A percentile compares a stretch with the other conserved stretches of the same genome.
Conservation (phyloP, 2,113 vertebrate genomes). For the Leuciscus idus region DNA sequence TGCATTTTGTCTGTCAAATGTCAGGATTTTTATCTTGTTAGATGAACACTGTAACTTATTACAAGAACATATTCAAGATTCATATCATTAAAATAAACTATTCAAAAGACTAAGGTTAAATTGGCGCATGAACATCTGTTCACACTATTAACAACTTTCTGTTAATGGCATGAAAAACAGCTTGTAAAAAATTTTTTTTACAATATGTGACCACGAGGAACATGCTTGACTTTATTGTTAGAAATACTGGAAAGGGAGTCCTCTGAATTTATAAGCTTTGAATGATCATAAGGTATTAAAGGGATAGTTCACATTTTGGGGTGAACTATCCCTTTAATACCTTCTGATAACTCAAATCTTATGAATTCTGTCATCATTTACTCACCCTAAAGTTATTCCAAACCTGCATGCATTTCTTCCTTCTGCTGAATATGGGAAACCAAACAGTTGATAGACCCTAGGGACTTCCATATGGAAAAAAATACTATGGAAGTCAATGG, state of each 20-base stretch:
- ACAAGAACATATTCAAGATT: neutral
- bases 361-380: too few relatives aligned
- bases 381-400: too few relatives aligned
- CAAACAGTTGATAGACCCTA: too few relatives aligned
- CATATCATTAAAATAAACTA: neutral
- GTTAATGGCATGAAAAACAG: neutral
- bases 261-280: neutral
- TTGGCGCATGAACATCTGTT: conserved; percentile 2
- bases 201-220: neutral
- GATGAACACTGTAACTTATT: neutral
- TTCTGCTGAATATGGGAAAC: too few relatives aligned
- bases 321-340: too few relatives aligned
- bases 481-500: too few relatives aligned
- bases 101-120: neutral
- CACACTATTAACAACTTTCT: conserved; percentile 1
- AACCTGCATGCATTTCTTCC: too few relatives aligned
- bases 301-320: too few relatives aligned
- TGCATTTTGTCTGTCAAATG: neutral
- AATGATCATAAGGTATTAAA: neutral
- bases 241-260: neutral
- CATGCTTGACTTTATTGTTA: neutral
- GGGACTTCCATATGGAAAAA: too few relatives aligned
- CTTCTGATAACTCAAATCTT: too few relatives aligned
- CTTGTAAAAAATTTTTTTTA: neutral
- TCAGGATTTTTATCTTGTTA: neutral